Base-by-base conservation (phyloP, 2,888 invertebrate genomes). In the Synanthedon formicaeformis region DNA sequence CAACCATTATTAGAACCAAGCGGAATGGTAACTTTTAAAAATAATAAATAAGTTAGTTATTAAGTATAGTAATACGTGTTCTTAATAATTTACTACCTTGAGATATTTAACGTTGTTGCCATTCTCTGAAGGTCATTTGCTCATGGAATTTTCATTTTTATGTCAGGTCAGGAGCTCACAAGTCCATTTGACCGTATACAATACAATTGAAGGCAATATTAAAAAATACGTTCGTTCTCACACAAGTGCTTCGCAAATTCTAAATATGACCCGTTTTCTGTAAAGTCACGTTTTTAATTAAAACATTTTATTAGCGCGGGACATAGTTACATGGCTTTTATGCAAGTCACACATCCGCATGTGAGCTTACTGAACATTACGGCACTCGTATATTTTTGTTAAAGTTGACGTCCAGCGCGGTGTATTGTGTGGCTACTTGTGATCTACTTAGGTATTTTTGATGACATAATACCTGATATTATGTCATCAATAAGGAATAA, bases 261-360 rank as follows among this genome's bases (percentile, higher is more conserved):
- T 13, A 23, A 49, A 49, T 23, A 18, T 23, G 60, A 63, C 61
- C 60, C 53, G 58, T 52, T 59, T 61, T 69, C 63, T 64, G 73
- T 66, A 61, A 61, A 73, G 75, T 77, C 78, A 78, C 78, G 78
- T 76, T 78, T 78, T 78, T 78, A 78, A 78, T 78, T 78, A 78
- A 74, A 67, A 64, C 64, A 62, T 49, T 67, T 74, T 70, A 71
- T 73, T 72, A 69, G 69, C 65, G 65, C 49, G 11, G 63, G 45
- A 62, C 59, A 64, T 67, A 65, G 66, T 64, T 13, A 65, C 56
- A 49, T 16, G 18, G 56, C 54, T 67, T 60, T 67, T 65, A 69
- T 73, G 68, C 69, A 66, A 74, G 71, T 71, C 69, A 71, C 69
- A 71, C 63, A 64, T 66, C 61, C 69, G 65, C 66, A 69, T 72